phyloP scores from a whole-genome alignment of 2,113 vertebrate genomes.

The Sinocyclocheilus maitianheensis region DNA sequence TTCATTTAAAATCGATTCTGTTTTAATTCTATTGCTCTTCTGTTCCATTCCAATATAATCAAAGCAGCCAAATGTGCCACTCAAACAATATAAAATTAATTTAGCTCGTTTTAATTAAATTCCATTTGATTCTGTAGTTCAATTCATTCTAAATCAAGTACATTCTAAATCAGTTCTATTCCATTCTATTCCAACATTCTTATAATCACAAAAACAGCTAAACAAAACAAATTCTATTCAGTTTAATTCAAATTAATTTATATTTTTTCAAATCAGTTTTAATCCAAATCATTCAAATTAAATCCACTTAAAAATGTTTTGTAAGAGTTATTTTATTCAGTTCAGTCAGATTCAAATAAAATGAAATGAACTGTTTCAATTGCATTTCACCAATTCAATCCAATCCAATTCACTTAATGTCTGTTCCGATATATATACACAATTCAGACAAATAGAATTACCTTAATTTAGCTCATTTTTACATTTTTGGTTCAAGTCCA shows the following conservation, averaged over 20 bases:
- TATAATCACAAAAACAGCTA: not conserved
- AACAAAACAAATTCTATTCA: not conserved
- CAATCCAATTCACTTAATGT: no score
- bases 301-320: not conserved
- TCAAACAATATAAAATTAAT: not conserved
- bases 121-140: not conserved
- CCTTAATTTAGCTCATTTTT: not conserved
- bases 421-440: no score
- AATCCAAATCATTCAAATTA: not conserved
- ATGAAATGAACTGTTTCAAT: no score
- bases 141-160: not conserved
- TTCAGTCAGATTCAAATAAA: no score
- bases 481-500: not conserved
- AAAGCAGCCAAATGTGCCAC: not conserved
- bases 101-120: not conserved
- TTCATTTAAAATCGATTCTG: not conserved
- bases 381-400: no score
- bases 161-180: not conserved
- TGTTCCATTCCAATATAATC: not conserved
- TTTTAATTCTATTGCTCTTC: not conserved
- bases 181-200: not conserved
- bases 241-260: not conserved
- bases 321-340: no score
- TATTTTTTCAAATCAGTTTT: not conserved
- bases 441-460: no score